These are phyloP conservation scores for Syngnathus acus DNA, from an alignment of 2,797 vertebrate species.

Conservation along the genomic window DNA sequence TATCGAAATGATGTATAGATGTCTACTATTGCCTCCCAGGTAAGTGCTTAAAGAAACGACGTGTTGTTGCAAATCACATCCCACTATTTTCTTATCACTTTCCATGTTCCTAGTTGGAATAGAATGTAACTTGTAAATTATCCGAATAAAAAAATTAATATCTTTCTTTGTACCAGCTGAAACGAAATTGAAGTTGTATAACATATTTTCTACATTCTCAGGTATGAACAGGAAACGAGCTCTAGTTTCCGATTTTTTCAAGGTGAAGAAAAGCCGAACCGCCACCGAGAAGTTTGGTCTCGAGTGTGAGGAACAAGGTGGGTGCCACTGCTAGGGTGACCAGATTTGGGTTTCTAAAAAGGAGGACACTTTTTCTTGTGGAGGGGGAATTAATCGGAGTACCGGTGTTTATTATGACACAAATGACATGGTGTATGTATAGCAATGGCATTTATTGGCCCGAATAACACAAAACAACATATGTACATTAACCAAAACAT, in stretches of 20 bases:
- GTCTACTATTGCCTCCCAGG: not conserved
- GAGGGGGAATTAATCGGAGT: too few species aligned
- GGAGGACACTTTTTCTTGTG: too few species aligned
- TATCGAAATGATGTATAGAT: not conserved
- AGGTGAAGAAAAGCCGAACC: conserved; percentile 56
- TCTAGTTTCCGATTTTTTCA: conserved; percentile 65
- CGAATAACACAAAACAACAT: too few species aligned
- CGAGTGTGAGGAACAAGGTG: conserved; percentile 37
- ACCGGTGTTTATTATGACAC: too few species aligned
- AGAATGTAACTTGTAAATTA: not conserved
- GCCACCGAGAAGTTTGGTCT: conserved; percentile 43
- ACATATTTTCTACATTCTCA: conserved; percentile 9
- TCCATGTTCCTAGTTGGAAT: not conserved
- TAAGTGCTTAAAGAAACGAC: not conserved
- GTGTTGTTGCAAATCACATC: not conserved
- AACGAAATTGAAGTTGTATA: not conserved
- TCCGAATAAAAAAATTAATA: not conserved
- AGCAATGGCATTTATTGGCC: too few species aligned
- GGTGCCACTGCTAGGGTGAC: not conserved
- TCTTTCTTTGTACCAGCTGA: not conserved
- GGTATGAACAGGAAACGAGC: conserved; percentile 73
- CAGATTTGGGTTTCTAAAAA: too few species aligned
- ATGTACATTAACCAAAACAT: too few species aligned
- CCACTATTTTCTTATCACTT: not conserved
- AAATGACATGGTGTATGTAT: too few species aligned